Evolutionary conservation across 1,140 invertebrate species (phyloP), one percentile per base, ranked within the genome.

Genomic region (Acromyrmex heyeri): DNA sequence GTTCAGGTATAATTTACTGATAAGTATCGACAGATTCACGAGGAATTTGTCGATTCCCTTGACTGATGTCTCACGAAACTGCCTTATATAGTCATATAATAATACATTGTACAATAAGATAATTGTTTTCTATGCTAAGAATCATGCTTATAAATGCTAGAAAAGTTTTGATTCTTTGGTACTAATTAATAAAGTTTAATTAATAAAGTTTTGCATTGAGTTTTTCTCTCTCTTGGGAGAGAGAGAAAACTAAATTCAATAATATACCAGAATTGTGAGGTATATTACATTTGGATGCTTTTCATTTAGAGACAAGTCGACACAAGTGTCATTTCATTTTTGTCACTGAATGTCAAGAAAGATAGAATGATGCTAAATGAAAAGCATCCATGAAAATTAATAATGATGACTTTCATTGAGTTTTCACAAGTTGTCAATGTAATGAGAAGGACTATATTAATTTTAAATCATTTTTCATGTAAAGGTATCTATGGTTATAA

Each of bases 401-500:
- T 8, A 27, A 4, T 8, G 3, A 30, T 50, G 7, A 70, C n/a
- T 64, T 18, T 2, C 6, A 16, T 30, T 30, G 16, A 18, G 0
- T 30, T 64, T 10, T n/a, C 0, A 61, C 6, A 55, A 69, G 5
- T 67, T 6, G 16, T 12, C 4, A 38, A 69, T 44, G 6, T 16
- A 8, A 55, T 5, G 0, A 69, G 10, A 67, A 7, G 5, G 21
- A 12, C 12, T 65, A 30, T 24, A 34, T 78, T 53, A 50, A 67
- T 70, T 48, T 21, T 75, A 8, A 64, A 24, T 57, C 70, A 18
- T 44, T 27, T 69, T n/a, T 65, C 8, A n/a, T 34, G 55, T 75
- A 95, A 95, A 99, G 98, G 98, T 99, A 69, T 99, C 99, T 76
- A 99, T 99, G 97, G 99, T 99, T 70, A 99, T 99, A 93, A 97